phyloP scores from a whole-genome alignment of 2,888 invertebrate species.

The Cheilosia urbana region DNA sequence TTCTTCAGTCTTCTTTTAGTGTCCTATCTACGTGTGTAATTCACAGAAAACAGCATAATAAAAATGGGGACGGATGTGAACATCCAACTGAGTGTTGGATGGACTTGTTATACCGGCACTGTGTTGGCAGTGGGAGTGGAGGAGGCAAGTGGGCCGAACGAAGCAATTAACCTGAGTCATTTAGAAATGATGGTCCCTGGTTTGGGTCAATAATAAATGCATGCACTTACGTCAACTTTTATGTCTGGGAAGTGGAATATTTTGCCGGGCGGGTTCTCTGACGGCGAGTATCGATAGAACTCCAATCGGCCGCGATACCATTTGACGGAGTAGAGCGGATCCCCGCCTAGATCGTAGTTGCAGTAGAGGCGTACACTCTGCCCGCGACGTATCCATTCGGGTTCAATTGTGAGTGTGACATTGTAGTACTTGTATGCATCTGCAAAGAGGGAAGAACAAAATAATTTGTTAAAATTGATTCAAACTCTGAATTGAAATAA shows the following conservation, averaged over 20 bases:
- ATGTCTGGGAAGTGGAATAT: slow-evolving; percentile 88
- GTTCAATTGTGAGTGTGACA: slow-evolving; percentile 85
- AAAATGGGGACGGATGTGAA: slow-evolving; percentile 39
- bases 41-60: slow-evolving; percentile 22
- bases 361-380: slow-evolving; percentile 86
- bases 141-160: slow-evolving; percentile 25
- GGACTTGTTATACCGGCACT: slow-evolving; percentile 17
- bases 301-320: slow-evolving; percentile 89
- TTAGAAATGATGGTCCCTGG: slow-evolving; percentile 7
- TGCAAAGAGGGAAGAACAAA: slow-evolving; percentile 80
- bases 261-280: slow-evolving; percentile 87
- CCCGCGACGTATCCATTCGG: slow-evolving; percentile 86
- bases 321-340: slow-evolving; percentile 88
- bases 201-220: background rate
- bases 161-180: slow-evolving; percentile 56
- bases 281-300: slow-evolving; percentile 88
- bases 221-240: slow-evolving; percentile 87
- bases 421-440: slow-evolving; percentile 85
- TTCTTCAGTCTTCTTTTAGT: background rate
- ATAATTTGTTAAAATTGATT: background rate
- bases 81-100: slow-evolving; percentile 41
- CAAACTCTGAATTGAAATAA: too few relatives aligned
- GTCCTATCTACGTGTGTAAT: slow-evolving; percentile 15
- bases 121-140: background rate
- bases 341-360: slow-evolving; percentile 87